Base-by-base conservation (phyloP, 92 coral and sea anemone genomes). In the Epizoanthus stellaris region DNA sequence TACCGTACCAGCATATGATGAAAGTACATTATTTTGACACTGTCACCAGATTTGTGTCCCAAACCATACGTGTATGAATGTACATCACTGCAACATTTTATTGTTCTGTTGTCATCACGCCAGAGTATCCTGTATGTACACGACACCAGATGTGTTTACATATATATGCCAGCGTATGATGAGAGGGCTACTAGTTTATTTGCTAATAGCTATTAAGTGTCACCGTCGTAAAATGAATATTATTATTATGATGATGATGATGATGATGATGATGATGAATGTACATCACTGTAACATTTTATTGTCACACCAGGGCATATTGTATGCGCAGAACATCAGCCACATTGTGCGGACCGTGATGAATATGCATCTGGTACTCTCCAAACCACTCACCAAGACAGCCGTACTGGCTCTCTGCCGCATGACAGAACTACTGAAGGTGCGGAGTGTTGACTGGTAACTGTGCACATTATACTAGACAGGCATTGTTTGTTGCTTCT, bases 281-380 rank as follows among this genome's bases (percentile, higher is more conserved):
- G 7, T 15, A 13, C 15, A 16, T 73, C 21, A 13, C 15, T 20
- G 0, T 2, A 52, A 21, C 54, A 30, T 74, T 9, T 5, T 36
- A 70, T 67, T 13, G 49, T 40, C 12, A 17, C 8, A 2, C 1
- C 65, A 96, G 99, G 99, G 99, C 12, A 93, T 96, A 57, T 87
- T 96, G 67, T 92, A 90, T 86, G 99, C 98, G 1, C 92, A 90
- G 61, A 91, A 92, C 45, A 92, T 96, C 60, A 94, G 96, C 64
- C 92, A 94, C 73, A 91, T 93, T 43, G 98, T 96, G 62, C 91
- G 98, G n/a, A 96, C 99, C 17, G 88, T 94, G 17, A 96, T 96
- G 99, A 96, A 96, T 76, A 88, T 96, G 91, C 98, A 96, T 71
- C 89, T 96, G 52, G 99, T 95, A 19, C 65, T 96, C 80, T 94